A percentile compares a stretch with the other conserved stretches of the same genome.
Conservation (phyloP, 2,888 invertebrate species). For the Tyria jacobaeae region DNA sequence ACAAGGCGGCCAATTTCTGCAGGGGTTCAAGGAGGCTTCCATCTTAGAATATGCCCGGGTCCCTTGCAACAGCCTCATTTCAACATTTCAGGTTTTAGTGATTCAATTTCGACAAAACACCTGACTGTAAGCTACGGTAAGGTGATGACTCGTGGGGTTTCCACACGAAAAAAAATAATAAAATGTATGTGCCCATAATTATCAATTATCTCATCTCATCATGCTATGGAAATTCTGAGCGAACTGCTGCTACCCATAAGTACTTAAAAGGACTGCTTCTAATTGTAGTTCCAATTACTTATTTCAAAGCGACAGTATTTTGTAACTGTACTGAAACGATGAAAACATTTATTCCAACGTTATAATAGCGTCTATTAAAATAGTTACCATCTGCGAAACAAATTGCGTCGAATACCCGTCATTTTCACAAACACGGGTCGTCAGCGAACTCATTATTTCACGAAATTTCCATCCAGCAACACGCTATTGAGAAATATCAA, state of each 20-base stretch:
- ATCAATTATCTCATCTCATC: no score
- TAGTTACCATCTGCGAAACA: slow-evolving; percentile 23
- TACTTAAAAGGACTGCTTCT: not conserved
- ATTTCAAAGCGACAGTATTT: not conserved
- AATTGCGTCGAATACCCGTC: slow-evolving; percentile 18
- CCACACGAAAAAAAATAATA: no score
- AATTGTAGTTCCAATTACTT: not conserved
- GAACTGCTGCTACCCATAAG: not conserved
- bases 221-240: no score
- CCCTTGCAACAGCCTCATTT: no score
- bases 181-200: no score
- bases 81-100: no score
- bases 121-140: no score
- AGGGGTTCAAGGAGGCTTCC: no score
- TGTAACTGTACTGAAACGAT: not conserved
- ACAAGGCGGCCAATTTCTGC: no score
- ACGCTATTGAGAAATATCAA: slow-evolving; percentile 22
- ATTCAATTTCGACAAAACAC: no score
- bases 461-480: slow-evolving; percentile 8
- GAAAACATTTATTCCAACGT: not conserved
- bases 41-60: no score
- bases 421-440: slow-evolving; percentile 29
- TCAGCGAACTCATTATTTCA: slow-evolving; percentile 25
- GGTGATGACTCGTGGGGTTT: no score
- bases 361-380: slow-evolving; percentile 27